Conservation (phyloP, 2,888 invertebrate species). For the Rhimphoctona megacephalus region DNA sequence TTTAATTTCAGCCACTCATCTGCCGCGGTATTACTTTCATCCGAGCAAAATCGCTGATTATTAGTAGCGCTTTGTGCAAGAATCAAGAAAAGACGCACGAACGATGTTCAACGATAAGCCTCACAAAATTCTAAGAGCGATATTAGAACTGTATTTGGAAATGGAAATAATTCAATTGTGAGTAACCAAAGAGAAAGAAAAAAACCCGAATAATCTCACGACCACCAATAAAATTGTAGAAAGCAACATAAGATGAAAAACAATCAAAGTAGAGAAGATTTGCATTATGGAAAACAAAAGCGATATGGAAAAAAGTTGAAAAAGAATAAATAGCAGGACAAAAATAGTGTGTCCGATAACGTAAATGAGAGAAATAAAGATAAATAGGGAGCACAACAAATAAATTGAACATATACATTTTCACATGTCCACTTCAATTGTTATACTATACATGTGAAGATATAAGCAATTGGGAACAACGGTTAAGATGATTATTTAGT, state of each 20-base stretch:
- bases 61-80: background rate
- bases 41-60: slow-evolving; percentile 22
- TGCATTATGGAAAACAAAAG: slow-evolving; percentile 26
- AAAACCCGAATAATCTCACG: slow-evolving; percentile 1
- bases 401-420: slow-evolving; percentile 61
- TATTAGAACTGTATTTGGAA: slow-evolving; percentile 8
- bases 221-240: background rate
- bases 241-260: slow-evolving; percentile 54
- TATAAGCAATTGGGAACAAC: slow-evolving; percentile 55
- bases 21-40: slow-evolving; percentile 6
- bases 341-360: slow-evolving; percentile 68
- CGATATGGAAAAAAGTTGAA: slow-evolving; percentile 55
- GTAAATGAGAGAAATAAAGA: slow-evolving; percentile 41
- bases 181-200: slow-evolving; percentile 2
- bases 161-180: background rate
- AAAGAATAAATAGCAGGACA: slow-evolving; percentile 68
- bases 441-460: slow-evolving; percentile 29
- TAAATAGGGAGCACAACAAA: slow-evolving; percentile 57
- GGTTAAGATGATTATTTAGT: slow-evolving; percentile 36
- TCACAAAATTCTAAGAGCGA: slow-evolving; percentile 29
- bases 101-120: slow-evolving; percentile 38
- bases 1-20: slow-evolving; percentile 18
- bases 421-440: slow-evolving; percentile 15
- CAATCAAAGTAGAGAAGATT: slow-evolving; percentile 39
- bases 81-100: slow-evolving; percentile 34